Conservation (phyloP, 2,888 invertebrate genomes). For the Eristalis tenax region DNA sequence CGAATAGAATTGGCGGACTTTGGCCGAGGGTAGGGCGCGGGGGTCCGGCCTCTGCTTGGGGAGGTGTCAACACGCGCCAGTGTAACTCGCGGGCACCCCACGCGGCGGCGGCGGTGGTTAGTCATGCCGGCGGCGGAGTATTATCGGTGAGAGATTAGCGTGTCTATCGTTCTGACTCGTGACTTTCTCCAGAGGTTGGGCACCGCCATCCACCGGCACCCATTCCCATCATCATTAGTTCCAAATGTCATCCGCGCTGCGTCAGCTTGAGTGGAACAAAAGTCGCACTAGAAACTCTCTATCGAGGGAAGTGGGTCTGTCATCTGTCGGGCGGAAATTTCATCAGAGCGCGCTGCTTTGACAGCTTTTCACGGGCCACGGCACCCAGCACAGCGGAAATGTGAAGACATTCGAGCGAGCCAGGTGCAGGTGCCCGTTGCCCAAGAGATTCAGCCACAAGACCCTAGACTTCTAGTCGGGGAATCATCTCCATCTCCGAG, state of each 20-base stretch:
- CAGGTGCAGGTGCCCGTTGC: neutral
- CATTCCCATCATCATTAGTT: constrained; percentile 48
- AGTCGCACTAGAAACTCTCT: constrained; percentile 6
- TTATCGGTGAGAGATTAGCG: neutral
- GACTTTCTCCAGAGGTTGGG: constrained; percentile 27
- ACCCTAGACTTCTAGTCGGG: neutral
- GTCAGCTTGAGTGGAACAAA: constrained; percentile 52
- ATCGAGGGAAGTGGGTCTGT: constrained; percentile 9
- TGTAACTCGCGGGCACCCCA: neutral
- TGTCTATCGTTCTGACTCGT: neutral
- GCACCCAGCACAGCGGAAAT: constrained; percentile 19
- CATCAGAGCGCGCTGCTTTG: constrained; percentile 6
- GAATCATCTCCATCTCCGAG: neutral
- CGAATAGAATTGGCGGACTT: constrained; percentile 25
- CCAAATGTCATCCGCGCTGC: constrained; percentile 46
- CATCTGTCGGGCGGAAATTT: constrained; percentile 9
- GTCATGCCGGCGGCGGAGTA: neutral
- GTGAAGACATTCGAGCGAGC: constrained; percentile 3
- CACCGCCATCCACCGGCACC: neutral
- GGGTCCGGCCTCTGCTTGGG: neutral
- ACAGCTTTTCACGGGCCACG: constrained; percentile 10
- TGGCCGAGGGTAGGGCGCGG: neutral
- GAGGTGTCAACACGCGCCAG: constrained; percentile 11
- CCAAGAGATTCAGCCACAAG: neutral
- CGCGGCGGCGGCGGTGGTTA: neutral